These are phyloP conservation scores for Megaleporinus macrocephalus DNA, from an alignment of 2,113 vertebrate genomes.

Conservation along the genomic window DNA sequence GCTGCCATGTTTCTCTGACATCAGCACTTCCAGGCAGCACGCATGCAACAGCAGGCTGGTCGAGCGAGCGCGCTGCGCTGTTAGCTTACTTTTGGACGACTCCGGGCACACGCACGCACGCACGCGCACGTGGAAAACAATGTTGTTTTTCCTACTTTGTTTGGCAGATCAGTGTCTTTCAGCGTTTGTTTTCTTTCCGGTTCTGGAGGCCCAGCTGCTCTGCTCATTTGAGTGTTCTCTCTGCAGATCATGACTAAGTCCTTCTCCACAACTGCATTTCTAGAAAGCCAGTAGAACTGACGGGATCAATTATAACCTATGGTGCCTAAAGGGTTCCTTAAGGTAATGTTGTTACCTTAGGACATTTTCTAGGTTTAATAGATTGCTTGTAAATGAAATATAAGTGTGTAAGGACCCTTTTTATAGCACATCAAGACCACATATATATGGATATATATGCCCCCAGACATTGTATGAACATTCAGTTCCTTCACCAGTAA, in stretches of 20 bases:
- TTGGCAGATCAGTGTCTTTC: not conserved
- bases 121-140: not conserved
- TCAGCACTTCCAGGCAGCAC: conserved; percentile 16
- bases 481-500: no score
- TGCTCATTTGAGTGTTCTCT: not conserved
- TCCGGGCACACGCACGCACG: not conserved
- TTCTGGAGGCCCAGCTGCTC: conserved; percentile 6
- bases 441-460: no score
- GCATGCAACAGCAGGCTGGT: conserved; percentile 3
- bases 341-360: no score
- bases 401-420: no score
- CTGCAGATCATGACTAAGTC: not conserved
- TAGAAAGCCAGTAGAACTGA: no score
- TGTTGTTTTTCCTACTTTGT: conserved; percentile 16
- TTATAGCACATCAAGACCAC: no score
- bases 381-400: no score
- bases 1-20: conserved; percentile 65
- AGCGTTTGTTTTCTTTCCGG: not conserved
- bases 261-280: not conserved
- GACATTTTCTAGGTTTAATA: no score
- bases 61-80: conserved; percentile 6
- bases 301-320: no score
- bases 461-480: no score
- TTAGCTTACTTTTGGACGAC: not conserved
- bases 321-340: no score